phyloP scores from a whole-genome alignment of 2,113 vertebrate species.

The Entelurus aequoreus region DNA sequence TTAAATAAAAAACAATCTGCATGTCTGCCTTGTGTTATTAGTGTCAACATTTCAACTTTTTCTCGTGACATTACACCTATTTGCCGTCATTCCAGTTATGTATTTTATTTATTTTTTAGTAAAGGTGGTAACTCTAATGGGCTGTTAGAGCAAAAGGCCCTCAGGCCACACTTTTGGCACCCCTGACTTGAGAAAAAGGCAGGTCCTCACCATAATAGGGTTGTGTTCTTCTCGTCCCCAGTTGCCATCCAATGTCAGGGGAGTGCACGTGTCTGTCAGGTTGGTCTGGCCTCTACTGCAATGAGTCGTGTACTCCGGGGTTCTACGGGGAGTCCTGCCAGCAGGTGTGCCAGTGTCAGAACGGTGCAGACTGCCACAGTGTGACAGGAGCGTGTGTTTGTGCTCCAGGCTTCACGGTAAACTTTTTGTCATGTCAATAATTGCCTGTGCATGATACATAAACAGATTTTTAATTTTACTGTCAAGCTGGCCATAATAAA shows the following conservation, averaged over 20 bases:
- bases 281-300: conserved; percentile 95
- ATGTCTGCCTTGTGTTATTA: too few species aligned
- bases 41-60: too few species aligned
- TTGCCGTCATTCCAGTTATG: too few species aligned
- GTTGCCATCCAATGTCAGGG: conserved; percentile 97
- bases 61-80: too few species aligned
- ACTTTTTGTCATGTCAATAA: not conserved
- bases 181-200: not conserved
- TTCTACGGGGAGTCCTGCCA: conserved; percentile 87
- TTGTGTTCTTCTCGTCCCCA: conserved; percentile 54
- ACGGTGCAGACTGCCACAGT: conserved; percentile 91
- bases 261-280: conserved; percentile 87
- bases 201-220: not conserved
- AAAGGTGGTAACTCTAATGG: too few species aligned
- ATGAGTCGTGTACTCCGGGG: conserved; percentile 88
- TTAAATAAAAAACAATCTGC: too few species aligned
- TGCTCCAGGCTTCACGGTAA: conserved; percentile 93
- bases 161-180: too few species aligned
- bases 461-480: not conserved
- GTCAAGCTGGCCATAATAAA: too few species aligned
- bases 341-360: conserved; percentile 91
- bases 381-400: conserved; percentile 88
- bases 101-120: too few species aligned
- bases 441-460: not conserved
- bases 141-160: too few species aligned